Base-by-base conservation (phyloP, 2,113 vertebrate genomes). In the Hypocryptadius cinnamomeus region DNA sequence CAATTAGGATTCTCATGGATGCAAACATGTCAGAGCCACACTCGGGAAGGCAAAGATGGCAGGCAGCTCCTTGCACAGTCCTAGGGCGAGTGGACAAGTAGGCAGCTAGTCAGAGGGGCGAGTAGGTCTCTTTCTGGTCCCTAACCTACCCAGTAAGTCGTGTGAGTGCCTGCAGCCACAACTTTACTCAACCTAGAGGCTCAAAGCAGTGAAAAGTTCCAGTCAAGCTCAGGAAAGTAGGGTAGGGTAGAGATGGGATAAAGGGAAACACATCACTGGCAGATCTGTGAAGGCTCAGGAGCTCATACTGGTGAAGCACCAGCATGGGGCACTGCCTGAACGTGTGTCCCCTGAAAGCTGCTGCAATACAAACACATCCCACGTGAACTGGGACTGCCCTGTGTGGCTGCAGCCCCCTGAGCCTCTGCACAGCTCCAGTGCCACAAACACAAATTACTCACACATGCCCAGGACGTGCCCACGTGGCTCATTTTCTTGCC, bases 101-200 rank as follows among this genome's bases (percentile, higher is more conserved):
- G 22, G 40, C n/a, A 85, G 50, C 20, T 8, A 33, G 31, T 35
- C 73, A 70, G 35, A 60, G 28, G 47, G 11, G 5, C 0, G 0
- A 44, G 20, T 5, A 59, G 8, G 40, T 65, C 24, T 61, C 30
- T 23, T 42, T 37, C 47, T 33, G 35, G 15, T 78, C 28, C 53
- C 15, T 9, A 14, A 2, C 13, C 14, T 64, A 45, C 8, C 22
- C 40, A 44, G 27, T 40, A 48, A 40, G 48, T 23, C 15, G 27
- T 17, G 13, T 42, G 18, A 12, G 27, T 59, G n/a, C 18, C 51
- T 70, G 25, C 2, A 3, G 21, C 15, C n/a, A 33, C 30, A 0
- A 0, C 84, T 54, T 76, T 10, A 42, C 17, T 60, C 3, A 9
- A 9, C 5, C 27, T 7, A 0, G 37, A 11, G 31, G 31, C 53